A percentile compares a stretch with the other conserved stretches of the same genome.
These are phyloP conservation scores for Eulimnadia texana DNA, from an alignment of 1,140 invertebrate genomes.

Conservation along the genomic window DNA sequence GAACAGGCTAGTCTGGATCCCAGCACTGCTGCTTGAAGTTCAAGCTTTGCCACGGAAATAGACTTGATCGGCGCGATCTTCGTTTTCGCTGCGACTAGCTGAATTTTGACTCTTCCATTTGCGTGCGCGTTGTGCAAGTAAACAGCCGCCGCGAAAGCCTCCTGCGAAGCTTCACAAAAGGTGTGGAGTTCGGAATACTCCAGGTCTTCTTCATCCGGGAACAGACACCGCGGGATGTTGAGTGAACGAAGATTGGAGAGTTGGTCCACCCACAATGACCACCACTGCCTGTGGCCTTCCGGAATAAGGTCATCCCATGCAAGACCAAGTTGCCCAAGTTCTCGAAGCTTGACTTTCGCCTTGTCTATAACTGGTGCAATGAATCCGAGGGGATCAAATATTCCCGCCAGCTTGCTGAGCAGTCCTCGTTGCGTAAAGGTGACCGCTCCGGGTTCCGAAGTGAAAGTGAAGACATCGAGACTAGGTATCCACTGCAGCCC, in stretches of 20 bases:
- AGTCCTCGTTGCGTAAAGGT: background rate
- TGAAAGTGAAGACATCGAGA: constrained; percentile 12
- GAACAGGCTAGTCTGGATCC: background rate
- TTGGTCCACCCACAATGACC: constrained; percentile 17
- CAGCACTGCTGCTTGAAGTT: constrained; percentile 30
- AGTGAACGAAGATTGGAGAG: background rate
- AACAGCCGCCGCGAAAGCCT: constrained; percentile 21
- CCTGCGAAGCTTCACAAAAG: constrained; percentile 24
- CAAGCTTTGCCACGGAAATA: constrained; percentile 31
- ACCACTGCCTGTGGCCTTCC: constrained; percentile 15
- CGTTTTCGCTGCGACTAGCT: constrained; percentile 25
- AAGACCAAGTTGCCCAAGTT: constrained; percentile 9
- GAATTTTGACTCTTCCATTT: background rate
- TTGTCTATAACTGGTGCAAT: background rate
- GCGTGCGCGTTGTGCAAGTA: constrained; percentile 18
- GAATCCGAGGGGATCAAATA: background rate
- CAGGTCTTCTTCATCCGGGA: background rate
- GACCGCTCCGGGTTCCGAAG: background rate
- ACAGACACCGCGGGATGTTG: constrained; percentile 17
- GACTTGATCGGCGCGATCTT: constrained; percentile 31
- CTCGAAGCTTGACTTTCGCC: constrained; percentile 8
- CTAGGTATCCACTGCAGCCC: too few species aligned
- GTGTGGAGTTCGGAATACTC: constrained; percentile 20
- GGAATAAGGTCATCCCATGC: constrained; percentile 13
- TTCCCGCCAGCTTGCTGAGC: background rate